Base-by-base conservation (phyloP, 2,797 vertebrate genomes). In the Galaxias olidus region DNA sequence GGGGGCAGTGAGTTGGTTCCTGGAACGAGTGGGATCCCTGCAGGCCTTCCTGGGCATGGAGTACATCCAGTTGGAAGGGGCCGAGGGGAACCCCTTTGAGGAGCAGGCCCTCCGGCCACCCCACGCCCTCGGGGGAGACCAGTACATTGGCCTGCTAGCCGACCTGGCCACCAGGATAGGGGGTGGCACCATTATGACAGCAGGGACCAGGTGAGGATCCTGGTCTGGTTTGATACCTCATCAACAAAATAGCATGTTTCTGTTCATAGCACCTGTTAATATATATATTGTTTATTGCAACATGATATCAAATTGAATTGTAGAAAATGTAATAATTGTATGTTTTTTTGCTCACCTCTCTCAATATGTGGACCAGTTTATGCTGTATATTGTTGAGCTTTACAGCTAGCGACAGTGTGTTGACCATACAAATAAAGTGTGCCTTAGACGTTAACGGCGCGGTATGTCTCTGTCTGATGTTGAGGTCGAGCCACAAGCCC, bases 401-500 rank as follows among this genome's bases (percentile, higher is more conserved):
- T 30, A 30, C 30, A 30, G 30, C 30, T 30, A 30, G 30, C 30
- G 2, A 30, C 30, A 30, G 30, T 30, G 30, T 30, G 30, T 2
- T 30, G 30, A 6, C 30, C 30, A 30, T 30, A 30, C 30, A 30
- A 6, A 30, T 30, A 30, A 30, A 30, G 30, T 30, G 30, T 30
- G 30, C 2, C 3, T 2, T 6, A 30, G 30, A 30, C 30, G 30
- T 30, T 30, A 30, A 30, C 30, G 30, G 3, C 30, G 30, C 30
- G 30, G 3, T 30, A 6, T 30, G 30, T 30, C 30, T 30, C 30
- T 44, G 42, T 19, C 12, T 54, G 19, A 52, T 3, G 71, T 54
- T n/a, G 83, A 96, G 95, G 68, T 93, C 94, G 8, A 94, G 87
- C 15, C 92, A 96, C 73, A 91, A 92, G 58, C 93, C 94, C 0